Percentiles rank a stretch among this genome's conserved stretches.
Conservation (phyloP, 1,140 invertebrate genomes). For the Drosophila sproati region DNA sequence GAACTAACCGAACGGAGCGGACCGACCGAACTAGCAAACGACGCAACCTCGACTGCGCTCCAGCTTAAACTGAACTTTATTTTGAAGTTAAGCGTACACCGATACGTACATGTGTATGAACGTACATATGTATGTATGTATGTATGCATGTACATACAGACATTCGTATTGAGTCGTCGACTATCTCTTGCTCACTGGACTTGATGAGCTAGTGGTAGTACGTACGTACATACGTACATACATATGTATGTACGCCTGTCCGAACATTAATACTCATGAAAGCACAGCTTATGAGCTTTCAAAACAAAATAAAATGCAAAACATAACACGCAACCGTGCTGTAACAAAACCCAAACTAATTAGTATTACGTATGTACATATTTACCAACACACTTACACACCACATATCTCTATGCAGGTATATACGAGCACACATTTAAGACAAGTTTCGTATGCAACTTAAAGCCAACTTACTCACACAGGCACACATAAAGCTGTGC, state of each 20-base stretch:
- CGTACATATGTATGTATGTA: constrained; percentile 38
- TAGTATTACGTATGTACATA: constrained; percentile 76
- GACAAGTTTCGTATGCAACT: constrained; percentile 66
- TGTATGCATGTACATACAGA: constrained; percentile 28
- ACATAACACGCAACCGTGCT: constrained; percentile 78
- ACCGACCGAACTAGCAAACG: constrained; percentile 76
- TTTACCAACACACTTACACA: constrained; percentile 29
- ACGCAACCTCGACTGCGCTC: constrained; percentile 78
- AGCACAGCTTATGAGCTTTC: constrained; percentile 80
- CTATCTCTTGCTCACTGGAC: constrained; percentile 20
- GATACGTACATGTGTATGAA: constrained; percentile 28
- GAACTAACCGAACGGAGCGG: constrained; percentile 74
- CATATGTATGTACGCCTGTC: constrained; percentile 20
- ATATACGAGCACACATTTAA: constrained; percentile 41
- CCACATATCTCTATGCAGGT: constrained; percentile 10
- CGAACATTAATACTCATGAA: constrained; percentile 59
- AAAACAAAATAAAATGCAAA: constrained; percentile 79
- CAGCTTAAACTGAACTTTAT: constrained; percentile 81
- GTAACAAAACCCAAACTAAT: constrained; percentile 76
- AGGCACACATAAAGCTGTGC: constrained; percentile 15
- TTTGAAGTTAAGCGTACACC: constrained; percentile 72
- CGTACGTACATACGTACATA: constrained; percentile 24
- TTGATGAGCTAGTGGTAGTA: constrained; percentile 21
- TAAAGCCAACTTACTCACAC: constrained; percentile 43
- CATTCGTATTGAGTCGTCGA: constrained; percentile 2